Evolutionary conservation across 2,113 vertebrate genomes (phyloP).

Genomic region (Oreochromis aureus): DNA sequence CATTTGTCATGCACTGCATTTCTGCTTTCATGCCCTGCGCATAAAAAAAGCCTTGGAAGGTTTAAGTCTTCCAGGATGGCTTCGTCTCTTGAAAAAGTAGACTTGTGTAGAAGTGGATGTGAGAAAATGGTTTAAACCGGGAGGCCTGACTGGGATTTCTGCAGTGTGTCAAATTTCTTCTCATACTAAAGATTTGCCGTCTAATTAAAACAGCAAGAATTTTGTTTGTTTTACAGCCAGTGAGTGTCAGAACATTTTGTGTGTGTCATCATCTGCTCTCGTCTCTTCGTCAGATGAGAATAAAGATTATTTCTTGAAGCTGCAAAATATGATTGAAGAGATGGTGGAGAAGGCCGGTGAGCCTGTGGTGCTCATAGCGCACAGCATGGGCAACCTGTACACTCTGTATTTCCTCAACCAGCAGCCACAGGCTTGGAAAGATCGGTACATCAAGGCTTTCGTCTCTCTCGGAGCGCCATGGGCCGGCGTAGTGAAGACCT

Average conservation of each 20-base stretch:
- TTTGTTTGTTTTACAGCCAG: background rate
- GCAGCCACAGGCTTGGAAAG: slow-evolving; percentile 92
- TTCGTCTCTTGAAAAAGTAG: background rate
- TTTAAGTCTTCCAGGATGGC: background rate
- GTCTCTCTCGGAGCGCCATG: slow-evolving; percentile 86
- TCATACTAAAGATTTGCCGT: background rate
- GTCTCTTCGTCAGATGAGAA: slow-evolving; percentile 83
- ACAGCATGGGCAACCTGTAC: slow-evolving; percentile 99
- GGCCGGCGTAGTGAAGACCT: slow-evolving; percentile 94
- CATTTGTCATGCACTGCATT: background rate
- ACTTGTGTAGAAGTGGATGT: background rate
- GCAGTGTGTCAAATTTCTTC: background rate
- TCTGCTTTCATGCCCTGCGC: background rate
- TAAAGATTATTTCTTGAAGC: slow-evolving; percentile 81
- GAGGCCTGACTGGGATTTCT: background rate
- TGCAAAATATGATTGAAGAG: slow-evolving; percentile 88
- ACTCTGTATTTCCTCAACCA: slow-evolving; percentile 92
- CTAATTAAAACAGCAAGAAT: background rate
- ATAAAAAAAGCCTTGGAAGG: background rate
- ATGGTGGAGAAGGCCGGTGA: slow-evolving; percentile 83
- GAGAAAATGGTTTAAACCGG: background rate
- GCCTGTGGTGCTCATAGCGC: slow-evolving; percentile 89
- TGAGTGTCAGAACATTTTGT: background rate
- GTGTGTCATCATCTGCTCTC: background rate
- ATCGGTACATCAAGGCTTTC: slow-evolving; percentile 87